These are phyloP conservation scores for Cydia amplana DNA, from an alignment of 1,140 invertebrate species.

Conservation along the genomic window DNA sequence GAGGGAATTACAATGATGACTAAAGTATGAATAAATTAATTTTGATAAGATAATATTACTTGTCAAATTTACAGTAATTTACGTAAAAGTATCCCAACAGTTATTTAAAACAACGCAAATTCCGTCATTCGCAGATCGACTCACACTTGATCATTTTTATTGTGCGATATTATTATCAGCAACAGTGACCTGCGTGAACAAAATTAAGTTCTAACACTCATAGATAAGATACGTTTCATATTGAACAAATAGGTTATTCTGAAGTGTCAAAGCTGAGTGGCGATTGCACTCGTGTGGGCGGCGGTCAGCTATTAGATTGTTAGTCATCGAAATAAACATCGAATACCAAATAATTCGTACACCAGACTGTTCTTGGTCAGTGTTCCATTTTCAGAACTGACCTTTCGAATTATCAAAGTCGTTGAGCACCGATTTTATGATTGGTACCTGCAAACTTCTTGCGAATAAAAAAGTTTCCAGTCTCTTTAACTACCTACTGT, in stretches of 20 bases:
- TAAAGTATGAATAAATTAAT: slow-evolving; percentile 11
- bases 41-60: neutral
- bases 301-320: slow-evolving; percentile 57
- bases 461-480: neutral
- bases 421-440: neutral
- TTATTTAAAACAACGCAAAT: slow-evolving; percentile 6
- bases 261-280: slow-evolving; percentile 55
- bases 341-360: slow-evolving; percentile 66
- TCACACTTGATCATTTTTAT: slow-evolving; percentile 28
- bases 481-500: neutral
- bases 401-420: slow-evolving; percentile 29
- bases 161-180: slow-evolving; percentile 32
- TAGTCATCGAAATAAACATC: slow-evolving; percentile 71
- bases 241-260: slow-evolving; percentile 47
- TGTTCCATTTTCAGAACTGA: slow-evolving; percentile 36
- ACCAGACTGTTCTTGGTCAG: slow-evolving; percentile 54
- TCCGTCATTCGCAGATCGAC: neutral
- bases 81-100: slow-evolving; percentile 3
- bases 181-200: neutral
- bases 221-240: slow-evolving; percentile 36
- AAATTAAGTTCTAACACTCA: slow-evolving; percentile 17
- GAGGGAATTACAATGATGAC: neutral
- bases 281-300: slow-evolving; percentile 63
- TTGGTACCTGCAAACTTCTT: neutral
- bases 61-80: neutral